Evolutionary conservation across 2,888 invertebrate species (phyloP), one percentile per base, ranked within the genome.

Genomic region (Erpobdella octoculata): DNA sequence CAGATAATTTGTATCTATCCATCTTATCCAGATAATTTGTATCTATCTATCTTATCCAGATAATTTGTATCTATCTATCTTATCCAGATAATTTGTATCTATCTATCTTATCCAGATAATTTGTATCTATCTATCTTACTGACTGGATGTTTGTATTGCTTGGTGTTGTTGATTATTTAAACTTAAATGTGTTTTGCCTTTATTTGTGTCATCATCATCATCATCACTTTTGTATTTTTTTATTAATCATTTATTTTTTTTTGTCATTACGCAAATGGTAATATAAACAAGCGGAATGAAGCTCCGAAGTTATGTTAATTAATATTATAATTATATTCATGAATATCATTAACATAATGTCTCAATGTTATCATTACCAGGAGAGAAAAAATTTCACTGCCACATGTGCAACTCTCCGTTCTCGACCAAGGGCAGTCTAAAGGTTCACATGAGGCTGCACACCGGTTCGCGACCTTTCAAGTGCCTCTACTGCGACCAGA

Each of bases 401-500:
- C 83, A 83, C 72, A 78, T 83, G 0, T 84, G 84, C 75, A 74
- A 75, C 48, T 81, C 82, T n/a, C 73, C 79, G 73, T 84, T 84
- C 75, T 80, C 83, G 33, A 83, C 83, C 3, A 83, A 83, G 74
- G 83, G 84, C 66, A 81, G 80, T 71, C 77, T 83, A 31, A 82
- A 83, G 72, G 83, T 83, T 18, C 84, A 84, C 76, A 81, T 83
- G 81, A 75, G 83, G n/a, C 77, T 83, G 4, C 83, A 84, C 75
- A 83, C 82, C 15, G 81, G 91, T 3, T 86, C 88, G 38, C 92
- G 91, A 81, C 92, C 93, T 0, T 93, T 90, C 83, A 86, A 86
- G 70, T 95, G 95, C 83, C 90, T 90, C 0, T 88, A 92, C 81
- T 95, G 94, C 79, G 84, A 85, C n/a, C 81, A 85, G 74, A 83